Conservation (phyloP, 2,888 invertebrate genomes). For the Limulus polyphemus region DNA sequence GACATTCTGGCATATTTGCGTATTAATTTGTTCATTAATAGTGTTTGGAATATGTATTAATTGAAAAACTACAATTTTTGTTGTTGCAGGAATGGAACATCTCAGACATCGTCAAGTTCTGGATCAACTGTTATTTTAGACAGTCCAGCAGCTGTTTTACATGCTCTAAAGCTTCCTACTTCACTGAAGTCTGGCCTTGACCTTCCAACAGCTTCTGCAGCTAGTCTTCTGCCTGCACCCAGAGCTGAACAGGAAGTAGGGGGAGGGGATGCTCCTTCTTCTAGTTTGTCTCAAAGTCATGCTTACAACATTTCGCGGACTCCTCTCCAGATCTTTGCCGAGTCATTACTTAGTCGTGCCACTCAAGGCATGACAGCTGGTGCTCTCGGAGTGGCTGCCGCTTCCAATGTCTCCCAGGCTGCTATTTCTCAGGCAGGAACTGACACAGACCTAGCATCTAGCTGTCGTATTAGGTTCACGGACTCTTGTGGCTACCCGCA, state of each 20-base stretch:
- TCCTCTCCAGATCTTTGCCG: slow-evolving; percentile 33
- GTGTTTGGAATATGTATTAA: no score
- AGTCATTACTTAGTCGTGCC: slow-evolving; percentile 34
- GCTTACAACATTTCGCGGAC: slow-evolving; percentile 13
- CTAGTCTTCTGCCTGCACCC: neutral
- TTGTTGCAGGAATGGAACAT: slow-evolving; percentile 17
- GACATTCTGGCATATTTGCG: no score
- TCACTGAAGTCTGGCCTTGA: slow-evolving; percentile 10
- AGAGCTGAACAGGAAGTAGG: neutral
- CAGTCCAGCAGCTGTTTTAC: slow-evolving; percentile 29
- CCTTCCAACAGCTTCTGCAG: slow-evolving; percentile 3
- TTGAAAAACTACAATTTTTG: no score
- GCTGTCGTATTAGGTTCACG: slow-evolving; percentile 14
- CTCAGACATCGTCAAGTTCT: slow-evolving; percentile 34
- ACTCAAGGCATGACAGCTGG: slow-evolving; percentile 28
- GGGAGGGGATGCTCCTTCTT: slow-evolving; percentile 7
- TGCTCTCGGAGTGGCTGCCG: slow-evolving; percentile 10
- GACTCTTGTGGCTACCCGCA: slow-evolving; percentile 11
- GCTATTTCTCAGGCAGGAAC: slow-evolving; percentile 24
- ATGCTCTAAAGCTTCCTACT: slow-evolving; percentile 16
- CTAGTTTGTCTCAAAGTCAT: neutral
- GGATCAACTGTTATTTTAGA: slow-evolving; percentile 39
- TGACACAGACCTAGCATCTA: slow-evolving; percentile 18
- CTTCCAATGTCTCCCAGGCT: slow-evolving; percentile 22
- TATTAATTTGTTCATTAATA: no score